Evolutionary conservation across 2,888 invertebrate species (phyloP).

Genomic region (Drosophila prolongata): DNA sequence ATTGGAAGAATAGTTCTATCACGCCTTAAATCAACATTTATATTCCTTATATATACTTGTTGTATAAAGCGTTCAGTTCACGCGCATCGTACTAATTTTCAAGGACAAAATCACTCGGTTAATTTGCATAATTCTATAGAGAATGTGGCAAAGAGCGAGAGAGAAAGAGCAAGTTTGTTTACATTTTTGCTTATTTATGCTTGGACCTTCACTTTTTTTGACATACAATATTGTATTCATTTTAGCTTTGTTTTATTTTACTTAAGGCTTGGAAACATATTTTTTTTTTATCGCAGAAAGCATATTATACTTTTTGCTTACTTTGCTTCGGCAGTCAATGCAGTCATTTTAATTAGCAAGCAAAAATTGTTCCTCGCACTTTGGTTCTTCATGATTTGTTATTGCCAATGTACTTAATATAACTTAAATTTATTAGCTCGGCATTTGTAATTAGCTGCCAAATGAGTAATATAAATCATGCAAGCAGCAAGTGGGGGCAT

Average conservation of each 20-base stretch:
- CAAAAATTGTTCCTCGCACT: constrained; percentile 4
- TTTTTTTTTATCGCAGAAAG: constrained; percentile 7
- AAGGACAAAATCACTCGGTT: constrained; percentile 51
- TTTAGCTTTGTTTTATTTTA: constrained; percentile 7
- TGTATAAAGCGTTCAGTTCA: constrained; percentile 3
- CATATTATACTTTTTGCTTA: constrained; percentile 24
- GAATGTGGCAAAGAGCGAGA: constrained; percentile 7
- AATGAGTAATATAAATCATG: constrained; percentile 31
- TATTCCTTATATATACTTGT: background rate
- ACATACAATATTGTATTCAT: constrained; percentile 8
- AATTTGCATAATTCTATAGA: constrained; percentile 54
- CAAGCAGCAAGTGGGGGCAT: constrained; percentile 12
- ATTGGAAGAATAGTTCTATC: too few species aligned
- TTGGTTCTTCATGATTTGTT: background rate
- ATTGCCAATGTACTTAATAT: constrained; percentile 30
- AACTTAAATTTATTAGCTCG: constrained; percentile 28
- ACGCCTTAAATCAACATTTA: background rate
- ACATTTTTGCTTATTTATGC: constrained; percentile 3
- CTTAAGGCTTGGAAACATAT: constrained; percentile 12
- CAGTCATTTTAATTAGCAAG: constrained; percentile 68
- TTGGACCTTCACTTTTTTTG: constrained; percentile 10
- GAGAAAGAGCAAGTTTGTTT: background rate
- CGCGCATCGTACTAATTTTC: constrained; percentile 35
- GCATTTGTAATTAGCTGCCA: constrained; percentile 41
- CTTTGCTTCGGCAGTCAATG: constrained; percentile 51